Conservation (phyloP, 35 echinoderm and acorn worm genomes). For the Apostichopus japonicus region DNA sequence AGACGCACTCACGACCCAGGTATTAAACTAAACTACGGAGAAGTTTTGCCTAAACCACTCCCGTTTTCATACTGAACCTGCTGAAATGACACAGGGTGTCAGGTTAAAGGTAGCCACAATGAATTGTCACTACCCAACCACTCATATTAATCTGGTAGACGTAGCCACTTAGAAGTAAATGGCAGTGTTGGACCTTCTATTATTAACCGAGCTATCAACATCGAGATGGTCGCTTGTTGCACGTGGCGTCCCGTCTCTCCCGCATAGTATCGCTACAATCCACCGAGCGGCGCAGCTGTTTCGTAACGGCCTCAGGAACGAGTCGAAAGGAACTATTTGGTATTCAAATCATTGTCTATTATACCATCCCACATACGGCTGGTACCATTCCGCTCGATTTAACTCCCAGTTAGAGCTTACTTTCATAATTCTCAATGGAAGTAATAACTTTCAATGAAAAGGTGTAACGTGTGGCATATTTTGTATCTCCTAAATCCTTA, state of each 20-base stretch:
- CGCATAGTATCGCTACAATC: constrained; percentile 6
- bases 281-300: constrained; percentile 34
- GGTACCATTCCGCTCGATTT: constrained; percentile 42
- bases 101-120: constrained; percentile 23
- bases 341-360: constrained; percentile 15
- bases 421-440: not conserved
- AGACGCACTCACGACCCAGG: not conserved
- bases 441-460: constrained; percentile 37
- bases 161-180: constrained; percentile 53
- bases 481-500: not conserved
- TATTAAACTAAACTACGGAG: not conserved
- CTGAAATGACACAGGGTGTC: not conserved
- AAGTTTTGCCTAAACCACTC: not conserved
- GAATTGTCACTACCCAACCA: not conserved
- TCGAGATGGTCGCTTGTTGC: not conserved
- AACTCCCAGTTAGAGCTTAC: constrained; percentile 4
- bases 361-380: constrained; percentile 18
- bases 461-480: constrained; percentile 20
- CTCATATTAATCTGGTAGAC: constrained; percentile 41
- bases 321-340: not conserved
- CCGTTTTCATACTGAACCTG: not conserved
- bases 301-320: constrained; percentile 31
- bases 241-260: constrained; percentile 12
- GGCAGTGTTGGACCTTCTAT: constrained; percentile 25
- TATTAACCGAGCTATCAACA: not conserved